Base-by-base conservation (phyloP, 2,113 vertebrate species). In the Equus quagga region DNA sequence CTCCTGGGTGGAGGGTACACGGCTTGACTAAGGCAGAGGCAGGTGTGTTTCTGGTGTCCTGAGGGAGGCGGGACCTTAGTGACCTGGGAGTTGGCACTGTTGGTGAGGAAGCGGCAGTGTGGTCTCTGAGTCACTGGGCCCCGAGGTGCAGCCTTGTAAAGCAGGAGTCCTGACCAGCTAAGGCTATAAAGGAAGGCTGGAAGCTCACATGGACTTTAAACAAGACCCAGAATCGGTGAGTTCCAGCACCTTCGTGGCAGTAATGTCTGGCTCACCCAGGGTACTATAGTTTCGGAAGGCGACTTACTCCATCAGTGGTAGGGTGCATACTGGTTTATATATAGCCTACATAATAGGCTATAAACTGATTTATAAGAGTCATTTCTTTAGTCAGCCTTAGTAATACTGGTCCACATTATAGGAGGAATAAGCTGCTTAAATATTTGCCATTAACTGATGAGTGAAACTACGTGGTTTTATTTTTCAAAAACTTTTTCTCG, bases 281-380 rank as follows among this genome's bases (percentile, higher is more conserved):
- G 14, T 4, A 0, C 73, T 2, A 1, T 31, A 1, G 19, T 49
- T 31, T 62, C 51, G 36, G 51, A 46, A 56, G 49, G 41, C 0
- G 0, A 23, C 1, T 31, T 11, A 13, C 56, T 46, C 41, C 46
- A 21, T 28, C 67, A 0, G 3, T 8, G 17, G 5, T 14, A 2
- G 60, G 19, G 23, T 4, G 41, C 44, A 2, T 15, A 41, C 36
- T 41, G 36, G 36, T 41, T 41, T 41, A 41, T 41, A 41, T 41
- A 41, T 41, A 41, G 36, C 36, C 36, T 41, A 41, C 3, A 41
- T 41, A 41, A 41, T 41, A 41, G 36, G 36, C 3, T 67, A 13
- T 41, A 2, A n/a, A 1, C n/a, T 8, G 33, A 26, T 31, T 75
- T 28, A 2, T 2, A 19, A 51, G 56, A 87, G 14, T 21, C 4